Evolutionary conservation across 2,113 vertebrate genomes (phyloP).

Genomic region (Bubo blakistoni): DNA sequence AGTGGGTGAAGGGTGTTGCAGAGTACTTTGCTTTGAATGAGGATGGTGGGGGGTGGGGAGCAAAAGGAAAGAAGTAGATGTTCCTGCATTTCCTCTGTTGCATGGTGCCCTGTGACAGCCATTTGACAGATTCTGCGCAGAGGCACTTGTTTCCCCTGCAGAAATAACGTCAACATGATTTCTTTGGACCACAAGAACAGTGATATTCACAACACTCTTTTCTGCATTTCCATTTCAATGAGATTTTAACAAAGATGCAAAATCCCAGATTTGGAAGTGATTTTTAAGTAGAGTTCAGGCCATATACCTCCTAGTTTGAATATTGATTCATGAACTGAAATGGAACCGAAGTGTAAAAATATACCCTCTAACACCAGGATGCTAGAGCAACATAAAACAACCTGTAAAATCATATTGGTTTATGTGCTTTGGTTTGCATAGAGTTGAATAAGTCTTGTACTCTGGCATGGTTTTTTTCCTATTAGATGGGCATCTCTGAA

Average conservation of each 20-base stretch:
- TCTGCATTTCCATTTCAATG: not conserved
- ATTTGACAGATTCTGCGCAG: not conserved
- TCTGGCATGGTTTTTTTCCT: not conserved
- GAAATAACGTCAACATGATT: not conserved
- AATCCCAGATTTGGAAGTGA: not conserved
- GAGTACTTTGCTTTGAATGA: not conserved
- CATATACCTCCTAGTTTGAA: not conserved
- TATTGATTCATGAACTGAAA: not conserved
- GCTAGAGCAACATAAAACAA: not conserved
- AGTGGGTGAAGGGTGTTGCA: not conserved
- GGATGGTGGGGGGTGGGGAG: accelerated
- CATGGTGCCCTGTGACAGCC: not conserved
- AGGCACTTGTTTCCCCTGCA: not conserved
- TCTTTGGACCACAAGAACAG: not conserved
- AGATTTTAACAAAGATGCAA: not conserved
- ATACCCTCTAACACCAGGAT: not conserved
- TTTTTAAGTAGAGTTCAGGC: not conserved
- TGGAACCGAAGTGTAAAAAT: not conserved
- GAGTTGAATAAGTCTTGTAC: not conserved
- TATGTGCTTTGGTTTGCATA: not conserved
- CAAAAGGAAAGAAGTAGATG: not conserved
- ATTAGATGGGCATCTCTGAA: not conserved
- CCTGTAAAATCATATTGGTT: not conserved
- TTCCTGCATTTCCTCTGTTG: not conserved
- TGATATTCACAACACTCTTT: not conserved